Base-by-base conservation (phyloP, 1,140 invertebrate genomes). In the Papilio glaucus region DNA sequence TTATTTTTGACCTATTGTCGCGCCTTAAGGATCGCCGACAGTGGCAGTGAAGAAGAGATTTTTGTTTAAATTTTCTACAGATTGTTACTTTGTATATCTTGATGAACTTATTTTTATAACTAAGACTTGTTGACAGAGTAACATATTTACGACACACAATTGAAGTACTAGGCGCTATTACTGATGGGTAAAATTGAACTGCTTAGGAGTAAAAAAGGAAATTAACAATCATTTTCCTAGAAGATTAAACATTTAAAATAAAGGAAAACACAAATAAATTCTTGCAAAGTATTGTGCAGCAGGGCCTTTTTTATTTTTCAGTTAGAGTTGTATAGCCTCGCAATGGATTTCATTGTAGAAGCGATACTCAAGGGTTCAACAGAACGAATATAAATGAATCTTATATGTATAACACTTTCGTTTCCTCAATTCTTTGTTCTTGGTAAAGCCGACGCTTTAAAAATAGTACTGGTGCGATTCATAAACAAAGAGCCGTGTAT, bases 361-460 rank as follows among this genome's bases (percentile, higher is more conserved):
- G 83, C 78, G 88, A 76, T 63, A 78, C 84, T 88, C 82, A 84
- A 89, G 83, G 83, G 87, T 86, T 85, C 82, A 83, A 77, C 80
- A 87, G 84, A 88, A 87, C 85, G 89, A 91, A 92, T 91, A 92
- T 91, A 91, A 92, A 92, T 92, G 90, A 91, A 91, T 91, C 85
- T 91, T 90, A 91, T 90, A 91, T 92, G 90, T 91, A 89, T 92
- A 86, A 90, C 91, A 87, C 87, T 91, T 91, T 87, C 85, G 77
- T 84, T 83, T 79, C 79, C 78, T 85, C 83, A 84, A 82, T 87
- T 90, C 82, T 89, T 12, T 9, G 60, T 61, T 37, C 60, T 29
- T 61, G 1, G 33, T 26, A 61, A 61, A n/a, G 60, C 60, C 26
- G 24, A 61, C 60, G 13, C 13, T 37, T 61, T 37, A 33, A 15